phyloP scores from a whole-genome alignment of 2,888 invertebrate genomes.

The Linyphia triangularis region DNA sequence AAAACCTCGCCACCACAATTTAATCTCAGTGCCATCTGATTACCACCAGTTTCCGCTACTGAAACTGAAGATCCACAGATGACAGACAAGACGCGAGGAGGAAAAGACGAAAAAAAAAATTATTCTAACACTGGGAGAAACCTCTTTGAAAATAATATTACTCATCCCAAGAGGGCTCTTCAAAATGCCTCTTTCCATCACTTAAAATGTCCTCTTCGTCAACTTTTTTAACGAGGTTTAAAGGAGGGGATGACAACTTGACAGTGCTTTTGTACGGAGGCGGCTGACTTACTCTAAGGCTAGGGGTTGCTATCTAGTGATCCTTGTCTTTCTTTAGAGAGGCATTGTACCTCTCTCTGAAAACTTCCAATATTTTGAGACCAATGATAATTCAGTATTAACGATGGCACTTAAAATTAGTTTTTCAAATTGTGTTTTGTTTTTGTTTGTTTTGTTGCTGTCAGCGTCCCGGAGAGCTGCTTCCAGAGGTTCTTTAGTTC shows the following conservation, averaged over 20 bases:
- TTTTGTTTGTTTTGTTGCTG: background rate
- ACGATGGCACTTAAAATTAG: constrained; percentile 3
- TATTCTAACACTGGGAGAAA: constrained; percentile 10
- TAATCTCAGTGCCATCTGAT: constrained; percentile 28
- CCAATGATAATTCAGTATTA: background rate
- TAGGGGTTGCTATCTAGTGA: background rate
- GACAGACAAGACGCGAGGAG: constrained; percentile 20
- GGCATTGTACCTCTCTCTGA: background rate
- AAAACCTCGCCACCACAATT: background rate
- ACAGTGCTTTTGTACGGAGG: constrained; percentile 50
- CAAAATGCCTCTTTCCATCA: constrained; percentile 37
- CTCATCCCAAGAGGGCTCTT: constrained; percentile 29
- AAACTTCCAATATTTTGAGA: background rate
- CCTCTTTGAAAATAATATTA: constrained; percentile 55
- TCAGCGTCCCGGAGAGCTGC: background rate
- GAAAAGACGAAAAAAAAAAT: background rate
- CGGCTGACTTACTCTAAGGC: constrained; percentile 51
- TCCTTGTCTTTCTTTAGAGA: background rate
- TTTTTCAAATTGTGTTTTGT: background rate
- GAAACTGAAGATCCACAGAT: constrained; percentile 39
- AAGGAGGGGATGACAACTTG: constrained; percentile 39
- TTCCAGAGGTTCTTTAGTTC: constrained; percentile 58
- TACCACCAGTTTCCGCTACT: constrained; percentile 26
- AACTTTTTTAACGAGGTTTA: constrained; percentile 57
- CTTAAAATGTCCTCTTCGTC: constrained; percentile 48